Base-by-base conservation (phyloP, 2,113 vertebrate genomes). In the Danio rerio region DNA sequence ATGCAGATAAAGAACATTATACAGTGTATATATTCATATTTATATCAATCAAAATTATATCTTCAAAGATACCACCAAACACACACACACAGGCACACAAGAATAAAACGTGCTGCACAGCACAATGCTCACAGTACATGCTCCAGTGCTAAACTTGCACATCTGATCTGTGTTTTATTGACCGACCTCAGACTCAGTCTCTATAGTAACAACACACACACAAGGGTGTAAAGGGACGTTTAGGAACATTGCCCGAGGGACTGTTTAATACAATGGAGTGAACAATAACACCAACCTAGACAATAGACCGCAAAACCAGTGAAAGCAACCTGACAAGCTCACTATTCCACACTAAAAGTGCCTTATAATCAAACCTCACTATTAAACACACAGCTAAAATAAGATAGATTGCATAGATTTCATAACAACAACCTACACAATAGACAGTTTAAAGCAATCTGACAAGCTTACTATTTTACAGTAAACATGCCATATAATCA, bases 161-260 rank as follows among this genome's bases (percentile, higher is more conserved):
- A 66, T 81, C 77, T 84, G 79, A 83, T 78, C 81, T 62, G 52
- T 76, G 70, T 49, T 75, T 78, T 81, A 86, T 84, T 86, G 85
- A 84, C 83, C 85, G 80, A 78, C 75, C 70, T 78, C 71, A 77
- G 40, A 45, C 84, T 80, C 72, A 53, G 79, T 86, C 73, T 81
- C 82, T 84, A 86, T 84, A 86, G 85, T 83, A 84, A 86, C 85
- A 84, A 69, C 80, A 84, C 56, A 78, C 69, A 82, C 78, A 77
- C 66, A 72, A 61, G 66, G 5, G 74, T 84, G 82, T 73, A 84
- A 74, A 74, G 82, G 74, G 73, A 86, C 85, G 62, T 84, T 84
- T 81, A 81, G 77, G 73, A 79, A 69, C 74, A 72, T 74, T 50
- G 68, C 82, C 85, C 66, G 31, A 68, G 82, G 78, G 85, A 81